phyloP scores from a whole-genome alignment of 2,888 invertebrate genomes.

The Caenorhabditis angaria region DNA sequence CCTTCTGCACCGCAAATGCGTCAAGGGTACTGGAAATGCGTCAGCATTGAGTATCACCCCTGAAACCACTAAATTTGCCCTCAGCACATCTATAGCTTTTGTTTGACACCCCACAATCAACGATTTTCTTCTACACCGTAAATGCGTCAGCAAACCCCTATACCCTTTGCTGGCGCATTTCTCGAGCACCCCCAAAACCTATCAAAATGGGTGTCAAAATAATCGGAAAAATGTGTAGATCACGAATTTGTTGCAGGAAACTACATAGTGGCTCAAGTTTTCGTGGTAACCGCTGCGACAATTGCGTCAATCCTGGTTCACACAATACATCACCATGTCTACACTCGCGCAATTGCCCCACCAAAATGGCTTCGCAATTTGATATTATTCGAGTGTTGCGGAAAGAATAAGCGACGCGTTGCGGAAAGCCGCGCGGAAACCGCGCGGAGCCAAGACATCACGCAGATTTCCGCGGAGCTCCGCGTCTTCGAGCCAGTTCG shows the following conservation, averaged over 20 bases:
- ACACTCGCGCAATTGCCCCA: slow-evolving; percentile 25
- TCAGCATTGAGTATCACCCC: slow-evolving; percentile 10
- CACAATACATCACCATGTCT: slow-evolving; percentile 38
- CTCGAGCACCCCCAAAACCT: too few relatives aligned
- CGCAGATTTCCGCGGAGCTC: slow-evolving; percentile 3
- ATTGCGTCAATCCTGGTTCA: slow-evolving; percentile 38
- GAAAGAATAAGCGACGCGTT: slow-evolving; percentile 3
- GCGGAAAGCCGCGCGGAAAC: slow-evolving; percentile 8
- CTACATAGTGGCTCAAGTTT: slow-evolving; percentile 49
- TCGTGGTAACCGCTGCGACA: slow-evolving; percentile 45
- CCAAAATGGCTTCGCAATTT: slow-evolving; percentile 34
- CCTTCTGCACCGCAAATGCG: slow-evolving; percentile 38
- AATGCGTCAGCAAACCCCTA: too few relatives aligned
- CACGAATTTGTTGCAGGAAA: too few relatives aligned
- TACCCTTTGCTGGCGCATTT: too few relatives aligned
- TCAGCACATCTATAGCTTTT: too few relatives aligned
- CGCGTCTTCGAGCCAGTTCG: slow-evolving; percentile 20
- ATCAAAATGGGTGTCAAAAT: too few relatives aligned
- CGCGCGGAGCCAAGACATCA: slow-evolving; percentile 21
- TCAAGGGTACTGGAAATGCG: slow-evolving; percentile 11
- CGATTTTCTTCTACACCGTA: too few relatives aligned
- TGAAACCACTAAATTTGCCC: background rate
- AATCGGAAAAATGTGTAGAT: too few relatives aligned
- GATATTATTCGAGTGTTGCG: slow-evolving; percentile 28
- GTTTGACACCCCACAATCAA: too few relatives aligned